Percentiles rank a stretch among this genome's conserved stretches.
Conservation (phyloP, 2,888 invertebrate species). For the Augochlorella aurata region DNA sequence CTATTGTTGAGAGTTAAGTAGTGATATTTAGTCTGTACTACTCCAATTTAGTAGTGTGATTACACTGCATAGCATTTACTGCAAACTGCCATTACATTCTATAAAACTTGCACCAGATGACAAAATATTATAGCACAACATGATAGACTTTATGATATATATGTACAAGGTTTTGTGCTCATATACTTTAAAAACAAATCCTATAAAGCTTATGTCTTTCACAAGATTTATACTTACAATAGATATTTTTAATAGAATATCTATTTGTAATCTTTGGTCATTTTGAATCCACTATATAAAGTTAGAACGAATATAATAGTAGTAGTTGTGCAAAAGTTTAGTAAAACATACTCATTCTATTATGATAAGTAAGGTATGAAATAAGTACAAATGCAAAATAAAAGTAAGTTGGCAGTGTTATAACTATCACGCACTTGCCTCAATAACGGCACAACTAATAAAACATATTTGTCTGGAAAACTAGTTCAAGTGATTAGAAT, state of each 20-base stretch:
- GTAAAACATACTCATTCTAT: constrained; percentile 17
- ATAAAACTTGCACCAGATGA: constrained; percentile 26
- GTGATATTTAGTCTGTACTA: constrained; percentile 35
- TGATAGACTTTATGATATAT: constrained; percentile 35
- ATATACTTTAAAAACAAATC: constrained; percentile 23
- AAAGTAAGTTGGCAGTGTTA: constrained; percentile 36
- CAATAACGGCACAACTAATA: not conserved
- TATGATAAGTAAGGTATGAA: constrained; percentile 44
- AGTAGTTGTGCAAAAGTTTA: constrained; percentile 34
- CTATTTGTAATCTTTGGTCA: constrained; percentile 25
- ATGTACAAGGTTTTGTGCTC: constrained; percentile 49
- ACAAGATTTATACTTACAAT: constrained; percentile 23
- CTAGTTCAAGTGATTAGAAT: not conserved
- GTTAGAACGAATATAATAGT: constrained; percentile 23
- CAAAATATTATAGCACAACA: constrained; percentile 40
- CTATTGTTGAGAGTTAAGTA: constrained; percentile 18
- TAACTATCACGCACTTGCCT: constrained; percentile 12
- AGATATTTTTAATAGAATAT: constrained; percentile 21
- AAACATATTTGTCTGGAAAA: not conserved
- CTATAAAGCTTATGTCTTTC: constrained; percentile 30
- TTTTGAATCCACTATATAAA: constrained; percentile 21
- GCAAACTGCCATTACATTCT: constrained; percentile 54
- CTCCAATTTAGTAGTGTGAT: constrained; percentile 22
- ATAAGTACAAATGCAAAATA: constrained; percentile 61
- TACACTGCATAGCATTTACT: constrained; percentile 42